phyloP scores from a whole-genome alignment of 1,140 invertebrate species.

The Drosophila sproati region DNA sequence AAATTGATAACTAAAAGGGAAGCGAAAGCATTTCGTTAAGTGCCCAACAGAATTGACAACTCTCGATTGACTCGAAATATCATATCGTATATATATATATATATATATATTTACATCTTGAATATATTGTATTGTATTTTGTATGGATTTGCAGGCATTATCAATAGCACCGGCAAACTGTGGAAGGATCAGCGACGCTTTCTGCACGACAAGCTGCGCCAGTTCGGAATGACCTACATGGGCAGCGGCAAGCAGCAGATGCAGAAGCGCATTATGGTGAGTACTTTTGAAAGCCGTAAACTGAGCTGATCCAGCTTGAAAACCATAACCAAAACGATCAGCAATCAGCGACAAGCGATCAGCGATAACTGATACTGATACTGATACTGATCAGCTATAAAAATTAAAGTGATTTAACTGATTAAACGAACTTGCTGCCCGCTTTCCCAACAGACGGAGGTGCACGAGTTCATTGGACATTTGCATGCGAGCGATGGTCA shows the following conservation, averaged over 20 bases:
- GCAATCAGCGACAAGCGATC: too few relatives aligned
- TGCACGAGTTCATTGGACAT: slow-evolving; percentile 89
- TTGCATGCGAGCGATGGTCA: slow-evolving; percentile 87
- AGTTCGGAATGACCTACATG: slow-evolving; percentile 95
- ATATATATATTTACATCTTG: too few relatives aligned
- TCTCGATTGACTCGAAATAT: neutral
- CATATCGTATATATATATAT: neutral
- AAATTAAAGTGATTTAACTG: too few relatives aligned
- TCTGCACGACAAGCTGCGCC: slow-evolving; percentile 93
- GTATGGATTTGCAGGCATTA: slow-evolving; percentile 89
- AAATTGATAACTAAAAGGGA: neutral
- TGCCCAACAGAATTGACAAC: neutral
- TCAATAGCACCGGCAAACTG: slow-evolving; percentile 94
- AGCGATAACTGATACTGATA: too few relatives aligned
- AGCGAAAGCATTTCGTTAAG: neutral
- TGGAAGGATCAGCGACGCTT: slow-evolving; percentile 97
- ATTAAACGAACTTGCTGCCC: too few relatives aligned
- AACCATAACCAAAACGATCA: too few relatives aligned
- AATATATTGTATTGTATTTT: neutral
- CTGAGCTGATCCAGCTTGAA: too few relatives aligned
- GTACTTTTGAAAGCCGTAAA: slow-evolving; percentile 42
- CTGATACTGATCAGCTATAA: too few relatives aligned
- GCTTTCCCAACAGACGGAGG: slow-evolving; percentile 88
- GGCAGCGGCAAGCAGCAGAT: slow-evolving; percentile 92
- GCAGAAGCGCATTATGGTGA: slow-evolving; percentile 94